phyloP scores from a whole-genome alignment of 2,888 invertebrate genomes.

The Notocelia uddmanniana region DNA sequence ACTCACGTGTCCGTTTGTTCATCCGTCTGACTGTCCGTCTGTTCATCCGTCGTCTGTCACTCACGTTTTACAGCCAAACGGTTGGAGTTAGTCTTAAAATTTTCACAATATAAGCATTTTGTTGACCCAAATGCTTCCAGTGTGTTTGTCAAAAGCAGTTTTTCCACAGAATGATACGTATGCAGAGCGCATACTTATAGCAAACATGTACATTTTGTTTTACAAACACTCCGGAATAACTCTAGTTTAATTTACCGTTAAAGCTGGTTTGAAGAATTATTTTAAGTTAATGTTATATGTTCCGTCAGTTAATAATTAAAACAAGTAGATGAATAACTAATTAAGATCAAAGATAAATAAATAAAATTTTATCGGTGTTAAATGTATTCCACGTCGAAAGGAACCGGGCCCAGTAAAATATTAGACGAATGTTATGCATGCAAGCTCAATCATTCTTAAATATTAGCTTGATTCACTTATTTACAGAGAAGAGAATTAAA shows the following conservation, averaged over 20 bases:
- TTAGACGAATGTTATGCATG: background rate
- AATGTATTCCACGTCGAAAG: background rate
- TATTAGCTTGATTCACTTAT: background rate
- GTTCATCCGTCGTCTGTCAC: too few relatives aligned
- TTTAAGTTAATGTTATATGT: background rate
- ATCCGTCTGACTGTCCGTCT: too few relatives aligned
- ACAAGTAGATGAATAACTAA: constrained; percentile 15
- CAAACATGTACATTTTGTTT: too few relatives aligned
- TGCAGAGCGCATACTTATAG: too few relatives aligned
- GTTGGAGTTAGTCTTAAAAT: too few relatives aligned
- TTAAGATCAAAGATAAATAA: background rate
- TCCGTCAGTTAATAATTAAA: constrained; percentile 10
- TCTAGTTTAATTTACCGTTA: constrained; percentile 30
- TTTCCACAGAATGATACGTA: too few relatives aligned
- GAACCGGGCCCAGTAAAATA: background rate
- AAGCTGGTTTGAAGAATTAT: constrained; percentile 6
- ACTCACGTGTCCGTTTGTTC: too few relatives aligned
- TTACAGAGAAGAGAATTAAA: background rate
- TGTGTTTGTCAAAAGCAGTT: too few relatives aligned
- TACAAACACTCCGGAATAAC: background rate
- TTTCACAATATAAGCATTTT: too few relatives aligned
- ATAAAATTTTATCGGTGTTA: background rate
- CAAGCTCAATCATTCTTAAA: background rate
- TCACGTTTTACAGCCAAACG: too few relatives aligned
- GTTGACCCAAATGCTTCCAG: too few relatives aligned